Evolutionary conservation across 2,888 invertebrate genomes (phyloP).

Genomic region (Heliothis peltigera): DNA sequence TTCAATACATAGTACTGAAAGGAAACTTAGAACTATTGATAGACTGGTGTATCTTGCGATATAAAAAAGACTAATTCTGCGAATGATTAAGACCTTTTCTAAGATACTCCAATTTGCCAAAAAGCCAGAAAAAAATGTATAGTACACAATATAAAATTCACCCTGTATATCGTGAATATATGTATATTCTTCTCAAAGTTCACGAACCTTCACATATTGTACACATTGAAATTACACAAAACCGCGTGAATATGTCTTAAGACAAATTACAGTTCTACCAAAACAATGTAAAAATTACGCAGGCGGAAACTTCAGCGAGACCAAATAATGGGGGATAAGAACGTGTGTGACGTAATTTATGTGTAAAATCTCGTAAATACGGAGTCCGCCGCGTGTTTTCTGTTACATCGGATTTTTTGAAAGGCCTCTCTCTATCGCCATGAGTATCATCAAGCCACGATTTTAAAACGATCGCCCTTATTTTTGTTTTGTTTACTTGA

Average conservation of each 20-base stretch:
- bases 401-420: conserved; percentile 73
- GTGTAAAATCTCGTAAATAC: conserved; percentile 83
- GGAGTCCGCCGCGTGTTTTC: conserved; percentile 74
- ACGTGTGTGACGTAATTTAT: conserved; percentile 80
- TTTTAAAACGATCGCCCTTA: conserved; percentile 78
- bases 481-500: conserved; percentile 72
- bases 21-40: too few species aligned
- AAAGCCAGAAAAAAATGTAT: conserved; percentile 5
- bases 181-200: conserved; percentile 11
- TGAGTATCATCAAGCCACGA: conserved; percentile 77
- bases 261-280: conserved; percentile 77
- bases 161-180: conserved; percentile 13
- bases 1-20: too few species aligned
- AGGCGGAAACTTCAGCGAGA: conserved; percentile 77
- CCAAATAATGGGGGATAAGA: conserved; percentile 85
- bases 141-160: neutral
- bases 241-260: conserved; percentile 65
- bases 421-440: conserved; percentile 69
- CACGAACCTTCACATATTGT: conserved; percentile 18
- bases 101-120: conserved; percentile 28
- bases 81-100: too few species aligned
- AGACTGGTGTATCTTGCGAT: neutral
- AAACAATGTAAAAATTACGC: conserved; percentile 82
- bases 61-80: too few species aligned
- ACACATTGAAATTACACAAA: conserved; percentile 41